Base-by-base conservation (phyloP, 2,888 invertebrate genomes). In the Agrotis ipsilon region DNA sequence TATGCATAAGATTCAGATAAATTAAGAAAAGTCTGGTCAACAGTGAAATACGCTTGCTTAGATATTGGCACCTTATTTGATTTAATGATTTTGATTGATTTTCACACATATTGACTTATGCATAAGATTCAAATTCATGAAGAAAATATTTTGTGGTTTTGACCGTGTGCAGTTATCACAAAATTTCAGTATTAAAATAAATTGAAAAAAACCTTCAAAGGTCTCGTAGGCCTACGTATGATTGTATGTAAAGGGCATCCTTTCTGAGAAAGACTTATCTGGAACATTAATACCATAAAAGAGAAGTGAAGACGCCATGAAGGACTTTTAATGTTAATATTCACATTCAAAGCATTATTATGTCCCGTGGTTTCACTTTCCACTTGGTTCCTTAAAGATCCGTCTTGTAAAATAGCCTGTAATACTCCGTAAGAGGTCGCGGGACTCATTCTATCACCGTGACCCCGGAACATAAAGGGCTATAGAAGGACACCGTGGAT, bases 251-350 rank as follows among this genome's bases (percentile, higher is more conserved):
- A 45, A 63, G n/a, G 54, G 21, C 14, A 48, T n/a, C 13, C 1
- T 68, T 68, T 68, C 60, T n/a, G 3, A 60, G 68, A 75, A 68
- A 49, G 0, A 51, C 39, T 39, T 65, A 21, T 48, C 52, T 54
- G 14, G 3, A 21, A 39, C 45, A 68, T 73, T 75, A 45, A 52
- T 48, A 6, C 19, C 51, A 58, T 62, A 74, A 62, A 69, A 48
- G 58, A 7, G 18, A 18, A 9, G n/a, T 57, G 19, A 57, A 16
- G 45, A 21, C 21, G 52, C 39, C 75, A 57, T 61, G 57, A 66
- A 72, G 66, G 57, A 16, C 39, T 46, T 4, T 52, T 75, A 68
- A 55, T 52, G 58, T 48, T 52, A 46, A 48, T 27, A 48, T 46
- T 19, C 68, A 61, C 51, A 55, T 75, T 68, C 58, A 62, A 7